A percentile compares a stretch with the other conserved stretches of the same genome.
phyloP scores from a whole-genome alignment of 1,140 invertebrate species.

The Drosophila nebulosa region DNA sequence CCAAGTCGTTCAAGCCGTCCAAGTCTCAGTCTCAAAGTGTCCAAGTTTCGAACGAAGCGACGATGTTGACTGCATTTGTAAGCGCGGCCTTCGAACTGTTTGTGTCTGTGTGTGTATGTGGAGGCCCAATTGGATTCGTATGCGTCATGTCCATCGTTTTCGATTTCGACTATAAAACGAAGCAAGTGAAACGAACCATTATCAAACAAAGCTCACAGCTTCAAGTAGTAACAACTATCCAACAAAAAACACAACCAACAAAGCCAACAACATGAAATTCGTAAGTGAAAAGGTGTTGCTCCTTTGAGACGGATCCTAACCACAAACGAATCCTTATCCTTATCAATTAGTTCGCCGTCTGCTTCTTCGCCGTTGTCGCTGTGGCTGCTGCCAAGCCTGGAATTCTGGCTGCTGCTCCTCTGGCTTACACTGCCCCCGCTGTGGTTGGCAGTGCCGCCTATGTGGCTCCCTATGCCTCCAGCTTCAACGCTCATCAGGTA shows the following conservation, averaged over 20 bases:
- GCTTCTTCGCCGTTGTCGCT: slow-evolving; percentile 71
- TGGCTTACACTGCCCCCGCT: slow-evolving; percentile 80
- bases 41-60: slow-evolving; percentile 19
- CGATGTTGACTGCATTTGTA: slow-evolving; percentile 60
- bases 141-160: slow-evolving; percentile 24
- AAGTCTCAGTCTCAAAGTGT: slow-evolving; percentile 12
- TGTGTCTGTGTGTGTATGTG: neutral
- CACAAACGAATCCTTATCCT: neutral
- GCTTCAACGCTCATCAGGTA: slow-evolving; percentile 52
- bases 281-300: slow-evolving; percentile 46
- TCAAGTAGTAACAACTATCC: slow-evolving; percentile 42
- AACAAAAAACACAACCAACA: slow-evolving; percentile 23
- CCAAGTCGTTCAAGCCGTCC: slow-evolving; percentile 19
- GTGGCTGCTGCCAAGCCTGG: slow-evolving; percentile 64
- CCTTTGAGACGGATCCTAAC: neutral
- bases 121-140: slow-evolving; percentile 28
- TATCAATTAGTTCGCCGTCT: slow-evolving; percentile 61
- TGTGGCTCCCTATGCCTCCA: slow-evolving; percentile 81
- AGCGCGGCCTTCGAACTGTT: slow-evolving; percentile 49
- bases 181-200: neutral
- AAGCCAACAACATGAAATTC: slow-evolving; percentile 73
- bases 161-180: slow-evolving; percentile 48
- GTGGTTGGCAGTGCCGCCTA: slow-evolving; percentile 77
- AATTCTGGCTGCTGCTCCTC: slow-evolving; percentile 63
- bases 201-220: slow-evolving; percentile 68